Evolutionary conservation across 2,113 vertebrate species (phyloP).

Genomic region (Desmodus rotundus): DNA sequence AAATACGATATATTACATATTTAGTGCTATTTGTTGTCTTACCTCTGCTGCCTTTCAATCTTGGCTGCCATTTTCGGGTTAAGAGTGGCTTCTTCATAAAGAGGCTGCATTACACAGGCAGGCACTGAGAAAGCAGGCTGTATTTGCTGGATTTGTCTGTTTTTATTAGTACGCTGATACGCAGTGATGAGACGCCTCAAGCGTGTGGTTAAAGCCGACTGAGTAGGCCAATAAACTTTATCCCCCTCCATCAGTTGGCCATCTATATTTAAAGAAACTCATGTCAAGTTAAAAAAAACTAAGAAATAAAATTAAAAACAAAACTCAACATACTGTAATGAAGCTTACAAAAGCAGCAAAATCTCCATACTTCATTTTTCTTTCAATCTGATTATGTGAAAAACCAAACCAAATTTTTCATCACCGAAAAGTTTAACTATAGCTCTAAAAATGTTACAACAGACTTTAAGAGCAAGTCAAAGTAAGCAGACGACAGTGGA

Average conservation of each 20-base stretch:
- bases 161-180: constrained; percentile 95
- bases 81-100: constrained; percentile 86
- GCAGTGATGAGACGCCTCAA: constrained; percentile 96
- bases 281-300: neutral
- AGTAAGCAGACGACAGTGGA: neutral
- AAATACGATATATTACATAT: neutral
- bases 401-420: neutral
- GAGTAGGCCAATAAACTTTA: constrained; percentile 93
- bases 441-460: neutral
- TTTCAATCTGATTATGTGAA: neutral
- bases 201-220: constrained; percentile 93
- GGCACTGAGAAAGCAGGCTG: constrained; percentile 86
- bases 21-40: neutral
- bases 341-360: neutral
- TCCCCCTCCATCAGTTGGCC: constrained; percentile 86
- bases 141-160: constrained; percentile 92
- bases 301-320: neutral
- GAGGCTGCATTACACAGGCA: constrained; percentile 85
- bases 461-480: neutral
- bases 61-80: constrained; percentile 98
- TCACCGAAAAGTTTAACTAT: neutral
- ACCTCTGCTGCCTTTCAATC: constrained; percentile 98
- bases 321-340: neutral
- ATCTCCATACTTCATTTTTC: neutral
- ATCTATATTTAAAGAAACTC: constrained; percentile 78